Evolutionary conservation across 2,888 invertebrate genomes (phyloP), one percentile per base, ranked within the genome.

Genomic region (Eilema caniola): DNA sequence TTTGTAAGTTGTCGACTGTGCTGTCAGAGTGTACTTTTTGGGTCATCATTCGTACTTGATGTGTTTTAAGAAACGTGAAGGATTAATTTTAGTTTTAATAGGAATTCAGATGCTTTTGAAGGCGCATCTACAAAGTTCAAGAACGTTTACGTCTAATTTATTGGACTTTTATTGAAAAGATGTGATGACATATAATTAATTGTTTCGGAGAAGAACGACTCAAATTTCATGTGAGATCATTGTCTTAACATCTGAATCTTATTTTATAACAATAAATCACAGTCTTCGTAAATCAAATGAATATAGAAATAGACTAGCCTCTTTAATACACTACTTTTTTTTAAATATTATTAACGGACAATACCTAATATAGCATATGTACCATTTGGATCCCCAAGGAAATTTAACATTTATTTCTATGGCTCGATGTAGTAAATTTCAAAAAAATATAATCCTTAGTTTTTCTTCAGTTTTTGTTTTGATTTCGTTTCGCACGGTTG

Each of bases 31-130:
- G 81, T 87, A 90, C 90, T 92, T 92, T 92, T 94, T 92, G 90
- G 90, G 88, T 88, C 91, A 89, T 92, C 92, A 92, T 88, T 92
- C 87, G 88, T 81, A 87, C 91, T 92, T 92, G 91, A 92, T 89
- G 92, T 90, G 89, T 92, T 93, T 93, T 89, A 86, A 90, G 91
- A 91, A 92, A 89, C 80, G 85, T 79, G 77, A 80, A 82, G 89
- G 89, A 92, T 93, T 92, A 90, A 91, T 91, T 93, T 92, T 90
- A 90, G 92, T 89, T 88, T 89, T 90, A 90, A 88, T 88, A 89
- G 86, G 89, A 91, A 90, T 90, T 86, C 82, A 85, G 85, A 86
- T 79, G 85, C 87, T 85, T 88, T 86, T 87, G 84, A 86, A 85
- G 78, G 76, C 74, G 69, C 67, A 63, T 68, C 75, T 78, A 81